Base-by-base conservation (phyloP, 2,797 vertebrate genomes). In the Alcedo quadribrachys region DNA sequence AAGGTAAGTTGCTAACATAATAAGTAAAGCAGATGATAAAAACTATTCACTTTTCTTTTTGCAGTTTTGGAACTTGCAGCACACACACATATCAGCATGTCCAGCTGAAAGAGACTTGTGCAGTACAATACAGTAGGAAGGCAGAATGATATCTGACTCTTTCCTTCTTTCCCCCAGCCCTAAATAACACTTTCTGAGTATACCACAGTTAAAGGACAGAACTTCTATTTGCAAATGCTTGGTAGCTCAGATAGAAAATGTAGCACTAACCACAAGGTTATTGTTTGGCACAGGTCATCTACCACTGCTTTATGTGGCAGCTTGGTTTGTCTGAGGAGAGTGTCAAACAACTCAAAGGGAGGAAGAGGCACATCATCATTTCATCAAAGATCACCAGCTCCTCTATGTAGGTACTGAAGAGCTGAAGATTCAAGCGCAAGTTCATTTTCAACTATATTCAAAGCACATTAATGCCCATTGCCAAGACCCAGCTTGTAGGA, bases 21-120 rank as follows among this genome's bases (percentile, higher is more conserved):
- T 95, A 94, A 95, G 95, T 95, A 96, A 96, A 84, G 32, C 46
- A 91, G 62, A 84, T 74, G 85, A 87, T 61, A 91, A 85, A 91
- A 55, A 77, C 89, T 93, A 74, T 92, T 85, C 19, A 12, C 84
- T 79, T 93, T 88, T 81, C 81, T 86, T 95, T 94, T 73, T 80
- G 73, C 48, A 40, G 55, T 75, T 94, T 78, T 75, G 89, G 85
- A 92, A 77, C 63, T 87, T 95, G 61, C 20, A 78, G 62, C 60
- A 70, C 30, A 30, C 11, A 22, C 66, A 87, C 63, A 89, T 45
- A 81, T 88, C 71, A 87, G 54, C 77, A 78, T 61, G 86, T 51
- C 42, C 58, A 86, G 24, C 74, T 15, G 14, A 79, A 81, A 62
- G 30, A 93, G 62, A 63, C 45, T 60, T 40, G n/a, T 42, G 37